These are phyloP conservation scores for Parapsyche elsis DNA, from an alignment of 1,140 invertebrate species.

Conservation along the genomic window DNA sequence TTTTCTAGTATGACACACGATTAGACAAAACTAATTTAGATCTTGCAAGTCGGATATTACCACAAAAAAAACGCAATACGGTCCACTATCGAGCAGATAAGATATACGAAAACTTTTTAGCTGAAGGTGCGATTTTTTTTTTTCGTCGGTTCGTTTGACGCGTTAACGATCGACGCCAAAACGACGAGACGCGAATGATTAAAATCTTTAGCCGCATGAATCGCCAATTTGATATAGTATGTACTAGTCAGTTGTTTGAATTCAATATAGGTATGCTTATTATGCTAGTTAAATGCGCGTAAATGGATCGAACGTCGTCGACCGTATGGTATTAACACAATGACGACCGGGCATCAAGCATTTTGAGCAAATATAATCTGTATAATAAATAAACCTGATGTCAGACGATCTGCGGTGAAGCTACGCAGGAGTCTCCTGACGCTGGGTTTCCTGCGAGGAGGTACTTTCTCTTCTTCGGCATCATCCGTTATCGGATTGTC, in stretches of 20 bases:
- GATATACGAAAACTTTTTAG: too few relatives aligned
- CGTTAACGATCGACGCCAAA: neutral
- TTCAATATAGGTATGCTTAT: neutral
- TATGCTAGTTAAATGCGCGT: neutral
- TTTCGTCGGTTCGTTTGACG: neutral
- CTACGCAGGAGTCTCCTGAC: constrained; percentile 50
- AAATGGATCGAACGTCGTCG: neutral
- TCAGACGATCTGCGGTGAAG: constrained; percentile 51
- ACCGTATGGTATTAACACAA: too few relatives aligned
- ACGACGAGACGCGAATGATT: neutral
- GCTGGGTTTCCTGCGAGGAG: constrained; percentile 43
- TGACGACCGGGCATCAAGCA: too few relatives aligned
- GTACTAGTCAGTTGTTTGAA: too few relatives aligned
- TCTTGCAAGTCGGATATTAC: too few relatives aligned
- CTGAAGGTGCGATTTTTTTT: neutral
- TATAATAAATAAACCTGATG: constrained; percentile 44
- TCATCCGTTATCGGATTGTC: constrained; percentile 32
- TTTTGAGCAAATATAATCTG: neutral
- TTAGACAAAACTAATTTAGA: too few relatives aligned
- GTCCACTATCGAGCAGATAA: too few relatives aligned
- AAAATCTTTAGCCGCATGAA: neutral
- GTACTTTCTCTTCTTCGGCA: constrained; percentile 37
- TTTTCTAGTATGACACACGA: too few relatives aligned
- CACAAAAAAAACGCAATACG: too few relatives aligned
- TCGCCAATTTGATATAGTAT: too few relatives aligned